Evolutionary conservation across 2,113 vertebrate genomes (phyloP).

Genomic region (Tupaia tana): DNA sequence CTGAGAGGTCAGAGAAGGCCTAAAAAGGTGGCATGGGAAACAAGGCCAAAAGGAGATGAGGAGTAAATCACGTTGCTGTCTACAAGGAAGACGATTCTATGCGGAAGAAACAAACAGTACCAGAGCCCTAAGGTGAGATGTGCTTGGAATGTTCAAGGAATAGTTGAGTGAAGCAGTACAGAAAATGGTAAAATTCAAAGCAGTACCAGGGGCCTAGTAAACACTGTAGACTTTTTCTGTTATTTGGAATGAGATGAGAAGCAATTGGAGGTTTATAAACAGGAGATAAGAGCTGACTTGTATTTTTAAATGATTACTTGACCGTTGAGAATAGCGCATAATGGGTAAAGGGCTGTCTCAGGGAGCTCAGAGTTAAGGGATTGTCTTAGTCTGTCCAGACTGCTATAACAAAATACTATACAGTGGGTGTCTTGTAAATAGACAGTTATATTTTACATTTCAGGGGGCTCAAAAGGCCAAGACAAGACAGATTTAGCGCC

Average conservation of each 20-base stretch:
- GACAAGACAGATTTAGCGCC: not conserved
- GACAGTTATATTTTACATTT: not conserved
- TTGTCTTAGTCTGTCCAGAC: not conserved
- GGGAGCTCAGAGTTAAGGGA: not conserved
- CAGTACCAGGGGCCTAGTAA: not conserved
- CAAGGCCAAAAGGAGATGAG: not conserved
- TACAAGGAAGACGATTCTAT: not conserved
- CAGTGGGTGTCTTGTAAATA: not conserved
- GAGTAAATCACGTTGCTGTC: not conserved
- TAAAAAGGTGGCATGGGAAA: not conserved
- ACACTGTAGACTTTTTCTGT: not conserved
- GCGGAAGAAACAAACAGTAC: not conserved
- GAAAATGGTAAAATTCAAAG: not conserved
- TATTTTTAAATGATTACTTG: slow-evolving; percentile 31
- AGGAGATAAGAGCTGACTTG: not conserved
- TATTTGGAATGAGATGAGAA: not conserved
- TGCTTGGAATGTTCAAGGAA: not conserved
- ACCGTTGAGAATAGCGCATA: not conserved
- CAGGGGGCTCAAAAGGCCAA: not conserved
- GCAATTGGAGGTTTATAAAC: not conserved
- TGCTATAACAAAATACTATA: not conserved
- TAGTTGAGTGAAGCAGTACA: not conserved
- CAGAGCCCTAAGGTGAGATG: not conserved
- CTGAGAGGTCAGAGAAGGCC: not conserved
- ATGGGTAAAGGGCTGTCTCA: not conserved